Evolutionary conservation across 2,888 invertebrate species (phyloP), one percentile per base, ranked within the genome.

Genomic region (Bombylius discolor): DNA sequence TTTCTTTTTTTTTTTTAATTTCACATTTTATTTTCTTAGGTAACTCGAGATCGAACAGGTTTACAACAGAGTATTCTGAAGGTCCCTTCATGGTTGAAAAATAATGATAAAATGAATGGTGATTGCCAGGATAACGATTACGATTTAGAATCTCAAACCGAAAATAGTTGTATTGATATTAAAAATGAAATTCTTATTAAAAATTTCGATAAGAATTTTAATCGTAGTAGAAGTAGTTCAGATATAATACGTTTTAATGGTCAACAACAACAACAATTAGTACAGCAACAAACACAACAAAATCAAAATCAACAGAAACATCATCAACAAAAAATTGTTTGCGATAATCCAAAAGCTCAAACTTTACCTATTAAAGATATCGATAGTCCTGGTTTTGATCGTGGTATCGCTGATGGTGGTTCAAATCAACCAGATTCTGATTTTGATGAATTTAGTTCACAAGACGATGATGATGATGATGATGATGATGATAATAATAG

Each of bases 41-140:
- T 89, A 23, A 84, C 89, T 1, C 81, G 92, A 63, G 95, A 96
- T 72, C 90, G 93, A 66, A 91, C 92, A 67, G 95, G 91, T 5
- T 73, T 89, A 47, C 89, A 90, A 67, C 89, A 90, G 68, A 90
- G 89, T 65, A 81, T 91, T 62, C 76, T 91, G 4, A 90, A 88
- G 77, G 88, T 87, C 64, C 73, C 71, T 46, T 65, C 71, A n/a
- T 73, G 74, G 72, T 64, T 74, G n/a, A 73, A 73, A 63, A 73
- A 68, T 62, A 69, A 70, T 48, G 72, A 73, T 49, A 69, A 68
- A 59, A 62, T 64, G 1, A 60, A 62, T 53, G 60, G 54, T 13
- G 63, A 61, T 8, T 51, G 62, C 33, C 57, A 56, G 9, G 61
- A 60, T 23, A 56, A 55, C 50, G 63, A 64, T 42, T 59, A 62